Conservation (phyloP, 2,888 invertebrate species). For the Danaus chrysippus region DNA sequence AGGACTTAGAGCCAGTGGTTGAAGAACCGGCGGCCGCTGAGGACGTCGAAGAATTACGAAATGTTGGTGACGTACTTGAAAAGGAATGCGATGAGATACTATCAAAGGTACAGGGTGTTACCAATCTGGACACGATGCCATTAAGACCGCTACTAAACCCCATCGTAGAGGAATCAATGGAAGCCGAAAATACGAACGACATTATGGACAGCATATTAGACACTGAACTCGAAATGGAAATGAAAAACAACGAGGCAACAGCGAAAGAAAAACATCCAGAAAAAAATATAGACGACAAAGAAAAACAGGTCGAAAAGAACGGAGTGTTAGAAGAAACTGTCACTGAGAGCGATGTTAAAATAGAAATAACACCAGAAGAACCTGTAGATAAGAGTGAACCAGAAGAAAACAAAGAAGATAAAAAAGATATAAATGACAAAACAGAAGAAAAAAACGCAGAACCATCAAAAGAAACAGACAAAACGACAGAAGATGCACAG, state of each 20-base stretch:
- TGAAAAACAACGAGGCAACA: constrained; percentile 45
- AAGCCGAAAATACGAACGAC: constrained; percentile 62
- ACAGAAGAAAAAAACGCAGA: constrained; percentile 23
- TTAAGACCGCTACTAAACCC: constrained; percentile 60
- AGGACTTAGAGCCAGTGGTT: constrained; percentile 57
- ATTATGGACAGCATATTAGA: constrained; percentile 68
- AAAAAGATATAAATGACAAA: constrained; percentile 33
- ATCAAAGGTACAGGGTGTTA: constrained; percentile 70
- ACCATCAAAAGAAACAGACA: constrained; percentile 11
- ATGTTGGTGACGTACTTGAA: constrained; percentile 65
- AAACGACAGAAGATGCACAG: constrained; percentile 45
- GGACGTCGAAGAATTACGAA: constrained; percentile 63
- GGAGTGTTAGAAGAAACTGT: constrained; percentile 32
- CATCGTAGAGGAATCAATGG: constrained; percentile 63
- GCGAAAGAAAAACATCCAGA: constrained; percentile 5
- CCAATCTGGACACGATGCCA: constrained; percentile 63
- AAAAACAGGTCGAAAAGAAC: constrained; percentile 20
- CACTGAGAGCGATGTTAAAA: constrained; percentile 30
- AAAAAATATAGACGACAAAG: constrained; percentile 3
- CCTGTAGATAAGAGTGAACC: constrained; percentile 18
- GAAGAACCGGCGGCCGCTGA: constrained; percentile 55
- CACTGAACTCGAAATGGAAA: constrained; percentile 60
- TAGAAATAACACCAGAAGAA: constrained; percentile 29
- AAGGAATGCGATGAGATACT: constrained; percentile 74
- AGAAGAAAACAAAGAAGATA: constrained; percentile 27